Base-by-base conservation (phyloP, 2,888 invertebrate species). In the Dolichopus griseipennis region DNA sequence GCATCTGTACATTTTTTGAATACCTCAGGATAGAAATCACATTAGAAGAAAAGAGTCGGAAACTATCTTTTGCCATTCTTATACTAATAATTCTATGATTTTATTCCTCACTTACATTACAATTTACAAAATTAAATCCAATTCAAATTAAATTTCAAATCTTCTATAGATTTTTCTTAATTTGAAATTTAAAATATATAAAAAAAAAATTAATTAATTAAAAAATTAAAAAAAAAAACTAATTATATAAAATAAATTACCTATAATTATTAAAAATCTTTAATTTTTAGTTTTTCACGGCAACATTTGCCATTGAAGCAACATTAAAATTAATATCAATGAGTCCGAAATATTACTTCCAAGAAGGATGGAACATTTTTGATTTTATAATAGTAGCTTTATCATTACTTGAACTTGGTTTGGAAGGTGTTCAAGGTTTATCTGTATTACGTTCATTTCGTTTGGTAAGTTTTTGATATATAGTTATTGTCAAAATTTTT, bases 301-400 rank as follows among this genome's bases (percentile, higher is more conserved):
- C 94, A 72, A 97, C 97, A 72, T 97, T 97, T 81, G 95, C 93
- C 74, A 92, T 95, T 79, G 97, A 97, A 87, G 95, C 95, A 52
- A 88, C 90, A 72, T 84, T 96, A 83, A 98, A 98, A 83, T 85
- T 98, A 76, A 88, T 96, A 79, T 97, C 97, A 67, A 93, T 97
- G 92, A 96, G 95, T 83, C 96, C 97, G 70, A 93, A 95, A 81
- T 93, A 87, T 84, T 98, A 97, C 84, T 96, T 98, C 85, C 94
- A 95, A 87, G 96, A 96, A 82, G 95, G 95, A 74, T 98, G 97
- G 97, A 98, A 98, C 83, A 93, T 95, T 79, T 98, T 98, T 83
- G 97, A 98, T 86, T 95, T 97, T 83, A 92, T 97, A 78, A 97
- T 98, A 82, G 98, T 98, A 78, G 90, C 94, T 73, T 87, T 98